Percentiles rank a stretch among this genome's conserved stretches.
Conservation (phyloP, 2,113 vertebrate genomes). For the Perccottus glenii region DNA sequence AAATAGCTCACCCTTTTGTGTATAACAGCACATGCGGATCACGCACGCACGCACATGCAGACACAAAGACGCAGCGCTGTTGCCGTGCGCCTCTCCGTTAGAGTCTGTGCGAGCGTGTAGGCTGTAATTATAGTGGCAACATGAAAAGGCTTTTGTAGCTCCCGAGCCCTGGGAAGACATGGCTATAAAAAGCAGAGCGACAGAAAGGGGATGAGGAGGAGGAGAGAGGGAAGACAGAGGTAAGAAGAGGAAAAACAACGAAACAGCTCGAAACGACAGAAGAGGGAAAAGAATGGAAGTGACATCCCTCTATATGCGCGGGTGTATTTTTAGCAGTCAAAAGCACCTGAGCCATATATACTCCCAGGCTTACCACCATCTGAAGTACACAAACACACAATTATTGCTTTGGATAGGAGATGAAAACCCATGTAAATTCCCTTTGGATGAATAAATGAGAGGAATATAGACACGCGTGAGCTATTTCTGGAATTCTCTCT, state of each 20-base stretch:
- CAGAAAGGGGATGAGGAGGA: constrained; percentile 46
- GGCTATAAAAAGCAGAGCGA: constrained; percentile 79
- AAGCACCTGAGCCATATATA: constrained; percentile 32
- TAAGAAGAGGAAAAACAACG: constrained; percentile 33
- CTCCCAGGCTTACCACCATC: constrained; percentile 34
- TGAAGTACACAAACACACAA: constrained; percentile 49
- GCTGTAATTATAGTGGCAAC: constrained; percentile 80
- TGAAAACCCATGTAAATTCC: constrained; percentile 64
- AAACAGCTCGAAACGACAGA: constrained; percentile 20
- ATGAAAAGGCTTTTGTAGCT: constrained; percentile 80
- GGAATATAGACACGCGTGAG: constrained; percentile 56
- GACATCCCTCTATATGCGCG: constrained; percentile 26
- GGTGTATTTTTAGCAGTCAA: constrained; percentile 18
- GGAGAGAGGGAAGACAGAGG: constrained; percentile 29
- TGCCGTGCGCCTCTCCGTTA: constrained; percentile 26
- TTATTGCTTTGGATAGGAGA: constrained; percentile 57
- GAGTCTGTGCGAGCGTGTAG: constrained; percentile 50
- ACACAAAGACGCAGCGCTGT: constrained; percentile 59
- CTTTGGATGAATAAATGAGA: constrained; percentile 57
- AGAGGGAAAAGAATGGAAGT: constrained; percentile 7
- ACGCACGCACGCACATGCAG: constrained; percentile 48
- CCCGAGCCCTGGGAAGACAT: constrained; percentile 76
- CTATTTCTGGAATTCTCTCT: constrained; percentile 75
- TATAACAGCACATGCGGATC: constrained; percentile 64
- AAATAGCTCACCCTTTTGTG: constrained; percentile 79